Base-by-base conservation (phyloP, 1,140 invertebrate genomes). In the Apis florea region DNA sequence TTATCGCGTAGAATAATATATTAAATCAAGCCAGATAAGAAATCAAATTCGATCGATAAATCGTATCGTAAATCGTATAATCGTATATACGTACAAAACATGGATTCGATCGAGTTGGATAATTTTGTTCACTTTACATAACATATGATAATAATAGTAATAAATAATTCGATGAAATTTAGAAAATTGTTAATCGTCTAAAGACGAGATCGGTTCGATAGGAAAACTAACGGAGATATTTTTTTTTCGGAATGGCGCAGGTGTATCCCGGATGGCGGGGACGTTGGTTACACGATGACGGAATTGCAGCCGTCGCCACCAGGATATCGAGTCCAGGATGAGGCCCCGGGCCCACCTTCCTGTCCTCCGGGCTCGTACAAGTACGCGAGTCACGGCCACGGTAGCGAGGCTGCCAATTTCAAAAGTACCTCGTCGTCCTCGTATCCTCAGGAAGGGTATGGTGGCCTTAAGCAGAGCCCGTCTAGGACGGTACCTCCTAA, bases 211-310 rank as follows among this genome's bases (percentile, higher is more conserved):
- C 11, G 12, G 19, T 8, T 31, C 31, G 31, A 17, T n/a, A 53
- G 56, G 61, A 53, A 64, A 64, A 47, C 68, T 81, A 31, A 78
- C 24, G n/a, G 31, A 40, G 13, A 26, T 17, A 17, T 78, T 76
- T 73, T 76, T 73, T 75, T 82, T 24, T 59, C 13, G 53, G 21
- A 63, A 79, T 72, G 19, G 31, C 90, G 76, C 87, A 94, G 93
- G 92, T 92, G 92, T 91, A 92, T 92, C 88, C 91, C 93, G 92
- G 90, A 94, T 94, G 93, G 93, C 92, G 93, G 92, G 92, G 92
- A 90, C 90, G 89, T 93, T 77, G 89, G 90, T 91, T 92, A 93
- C 91, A 94, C 94, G 91, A 94, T 94, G 90, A 94, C 94, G 87
- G 94, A 95, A 92, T 89, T 95, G 87, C 93, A 94, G 83, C 91